Evolutionary conservation across 2,797 vertebrate species (phyloP), one percentile per base, ranked within the genome.

Genomic region (Eulemur rubriventer): DNA sequence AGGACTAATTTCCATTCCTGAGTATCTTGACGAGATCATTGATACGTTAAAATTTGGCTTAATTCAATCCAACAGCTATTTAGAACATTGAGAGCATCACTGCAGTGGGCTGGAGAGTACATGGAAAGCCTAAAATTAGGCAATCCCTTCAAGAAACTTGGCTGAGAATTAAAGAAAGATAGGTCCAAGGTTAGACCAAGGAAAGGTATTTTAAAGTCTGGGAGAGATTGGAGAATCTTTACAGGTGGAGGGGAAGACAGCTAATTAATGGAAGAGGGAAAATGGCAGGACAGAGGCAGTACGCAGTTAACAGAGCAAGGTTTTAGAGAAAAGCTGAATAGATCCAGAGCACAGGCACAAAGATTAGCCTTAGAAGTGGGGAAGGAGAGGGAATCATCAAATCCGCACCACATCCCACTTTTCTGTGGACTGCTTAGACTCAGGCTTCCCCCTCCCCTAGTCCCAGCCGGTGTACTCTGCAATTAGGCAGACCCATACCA

Each of bases 201-300:
- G 26, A 85, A 85, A 81, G 48, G 2, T 75, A 73, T 79, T 91
- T 97, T 96, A 76, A 91, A 82, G 46, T 69, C 46, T 79, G 30
- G n/a, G 30, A 89, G 72, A 90, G 8, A 50, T 30, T 78, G 0
- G 1, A 75, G 59, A 75, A 33, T 78, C 43, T 92, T 55, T 81
- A 43, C 69, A 61, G 33, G 5, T 81, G 80, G 76, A 63, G 38
- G 82, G 26, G 26, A 72, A 89, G 84, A 78, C 50, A 61, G 28
- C 22, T 93, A 70, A n/a, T 73, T 65, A 72, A 6, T n/a, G 3
- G 11, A 67, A 67, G 63, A 78, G 35, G 55, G 20, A 33, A 76
- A 63, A 24, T 46, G 48, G 13, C 18, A 35, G 55, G 30, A 80
- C 22, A 83, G 14, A 96, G 12, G 9, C 1, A 35, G 22, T 55